Evolutionary conservation across 2,888 invertebrate genomes (phyloP).

Genomic region (Unio pictorum): DNA sequence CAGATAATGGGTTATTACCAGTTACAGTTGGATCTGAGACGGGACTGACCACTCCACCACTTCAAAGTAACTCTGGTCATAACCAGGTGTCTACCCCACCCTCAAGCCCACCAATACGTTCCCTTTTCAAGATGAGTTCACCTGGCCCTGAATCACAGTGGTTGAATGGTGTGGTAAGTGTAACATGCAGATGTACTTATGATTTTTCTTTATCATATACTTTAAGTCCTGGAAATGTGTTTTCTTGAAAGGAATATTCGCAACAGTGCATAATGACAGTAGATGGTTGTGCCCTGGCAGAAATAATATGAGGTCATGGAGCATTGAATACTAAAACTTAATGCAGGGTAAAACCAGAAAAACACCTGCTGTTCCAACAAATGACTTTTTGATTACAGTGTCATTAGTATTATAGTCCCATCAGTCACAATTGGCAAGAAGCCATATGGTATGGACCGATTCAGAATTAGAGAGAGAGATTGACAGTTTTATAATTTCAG

Average conservation of each 20-base stretch:
- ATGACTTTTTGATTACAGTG: background rate
- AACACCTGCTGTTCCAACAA: background rate
- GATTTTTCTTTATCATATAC: too few species aligned
- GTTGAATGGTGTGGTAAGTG: slow-evolving; percentile 81
- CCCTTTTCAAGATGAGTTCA: slow-evolving; percentile 24
- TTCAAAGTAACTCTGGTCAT: slow-evolving; percentile 9
- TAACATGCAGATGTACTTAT: background rate
- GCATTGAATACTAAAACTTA: background rate
- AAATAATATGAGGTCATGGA: too few species aligned
- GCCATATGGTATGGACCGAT: too few species aligned
- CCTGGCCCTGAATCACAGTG: slow-evolving; percentile 71
- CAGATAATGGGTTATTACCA: too few species aligned
- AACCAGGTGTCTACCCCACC: slow-evolving; percentile 7
- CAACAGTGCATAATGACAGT: too few species aligned
- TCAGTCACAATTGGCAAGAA: too few species aligned
- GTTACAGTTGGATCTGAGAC: slow-evolving; percentile 8
- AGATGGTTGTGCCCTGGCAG: too few species aligned
- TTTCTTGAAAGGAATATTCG: too few species aligned
- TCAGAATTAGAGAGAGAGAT: too few species aligned
- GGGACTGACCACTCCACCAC: slow-evolving; percentile 28
- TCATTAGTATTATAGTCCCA: background rate
- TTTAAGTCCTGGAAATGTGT: too few species aligned
- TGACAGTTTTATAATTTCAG: too few species aligned
- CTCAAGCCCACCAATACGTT: slow-evolving; percentile 32
- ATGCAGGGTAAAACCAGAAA: background rate